Percentiles rank a stretch among this genome's conserved stretches.
These are phyloP conservation scores for Cricetomys ansorgei DNA, from an alignment of 2,113 vertebrate species.

Conservation along the genomic window DNA sequence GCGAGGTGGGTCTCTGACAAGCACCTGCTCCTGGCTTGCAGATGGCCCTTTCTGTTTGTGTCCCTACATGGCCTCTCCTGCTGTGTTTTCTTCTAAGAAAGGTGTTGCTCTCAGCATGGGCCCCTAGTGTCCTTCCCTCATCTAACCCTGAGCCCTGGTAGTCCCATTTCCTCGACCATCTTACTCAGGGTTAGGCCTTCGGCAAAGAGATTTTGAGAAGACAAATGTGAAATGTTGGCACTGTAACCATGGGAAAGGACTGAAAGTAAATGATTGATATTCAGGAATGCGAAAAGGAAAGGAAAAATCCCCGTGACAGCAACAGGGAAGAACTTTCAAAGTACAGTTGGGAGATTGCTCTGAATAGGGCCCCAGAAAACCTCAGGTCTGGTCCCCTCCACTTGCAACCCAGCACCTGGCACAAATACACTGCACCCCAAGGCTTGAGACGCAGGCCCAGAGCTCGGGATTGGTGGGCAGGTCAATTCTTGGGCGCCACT, in stretches of 20 bases:
- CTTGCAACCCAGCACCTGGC: neutral
- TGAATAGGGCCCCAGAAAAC: neutral
- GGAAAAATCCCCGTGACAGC: neutral
- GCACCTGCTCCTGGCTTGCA: neutral
- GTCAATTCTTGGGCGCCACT: too few relatives aligned
- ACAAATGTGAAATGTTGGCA: neutral
- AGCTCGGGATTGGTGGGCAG: neutral
- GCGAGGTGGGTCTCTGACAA: neutral
- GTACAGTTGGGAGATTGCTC: fast-evolving
- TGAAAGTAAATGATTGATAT: neutral
- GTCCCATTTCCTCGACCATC: neutral
- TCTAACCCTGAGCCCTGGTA: too few relatives aligned
- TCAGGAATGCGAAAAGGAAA: neutral
- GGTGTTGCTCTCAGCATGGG: neutral
- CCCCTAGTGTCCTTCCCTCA: neutral
- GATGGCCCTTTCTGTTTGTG: fast-evolving
- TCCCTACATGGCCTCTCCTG: neutral
- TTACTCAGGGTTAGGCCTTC: neutral
- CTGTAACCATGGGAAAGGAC: neutral
- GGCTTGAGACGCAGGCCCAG: neutral
- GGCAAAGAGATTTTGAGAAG: neutral
- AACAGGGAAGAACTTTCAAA: fast-evolving
- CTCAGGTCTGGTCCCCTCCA: too few relatives aligned
- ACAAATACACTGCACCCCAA: neutral
- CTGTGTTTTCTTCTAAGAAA: neutral